A percentile compares a stretch with the other conserved stretches of the same genome.
These are phyloP conservation scores for Sclerodermus sp. DNA, from an alignment of 2,888 invertebrate genomes.

Conservation along the genomic window DNA sequence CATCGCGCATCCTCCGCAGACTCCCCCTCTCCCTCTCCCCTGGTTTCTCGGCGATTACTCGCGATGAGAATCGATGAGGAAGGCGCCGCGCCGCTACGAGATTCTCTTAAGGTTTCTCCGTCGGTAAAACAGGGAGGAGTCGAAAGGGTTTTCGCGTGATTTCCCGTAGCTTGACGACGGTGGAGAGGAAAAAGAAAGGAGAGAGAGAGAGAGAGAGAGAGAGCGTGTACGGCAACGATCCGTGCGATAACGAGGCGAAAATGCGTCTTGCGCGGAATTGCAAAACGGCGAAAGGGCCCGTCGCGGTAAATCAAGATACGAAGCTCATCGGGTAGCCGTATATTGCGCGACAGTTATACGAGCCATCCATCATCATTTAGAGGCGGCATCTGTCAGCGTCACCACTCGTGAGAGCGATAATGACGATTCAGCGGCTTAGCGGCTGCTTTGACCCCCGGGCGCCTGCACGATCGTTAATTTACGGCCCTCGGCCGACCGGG, in stretches of 20 bases:
- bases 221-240: too few relatives aligned
- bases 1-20: slow-evolving; percentile 11
- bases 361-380: slow-evolving; percentile 52
- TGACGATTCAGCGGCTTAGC: slow-evolving; percentile 40
- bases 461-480: slow-evolving; percentile 35
- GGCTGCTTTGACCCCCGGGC: slow-evolving; percentile 37
- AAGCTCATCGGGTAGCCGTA: slow-evolving; percentile 48
- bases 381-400: slow-evolving; percentile 47
- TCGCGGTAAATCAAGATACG: slow-evolving; percentile 48
- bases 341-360: slow-evolving; percentile 50
- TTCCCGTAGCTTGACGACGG: too few relatives aligned
- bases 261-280: slow-evolving; percentile 25
- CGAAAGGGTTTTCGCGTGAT: too few relatives aligned
- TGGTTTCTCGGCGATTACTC: too few relatives aligned
- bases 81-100: too few relatives aligned
- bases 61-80: too few relatives aligned
- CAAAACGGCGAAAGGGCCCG: slow-evolving; percentile 38
- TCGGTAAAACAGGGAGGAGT: too few relatives aligned
- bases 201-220: too few relatives aligned
- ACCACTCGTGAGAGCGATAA: slow-evolving; percentile 41
- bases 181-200: too few relatives aligned
- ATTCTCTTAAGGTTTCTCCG: too few relatives aligned
- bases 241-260: not conserved
- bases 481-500: slow-evolving; percentile 22
- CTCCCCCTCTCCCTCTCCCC: too few relatives aligned